phyloP scores from a whole-genome alignment of 2,113 vertebrate genomes.

The Panthera leo region DNA sequence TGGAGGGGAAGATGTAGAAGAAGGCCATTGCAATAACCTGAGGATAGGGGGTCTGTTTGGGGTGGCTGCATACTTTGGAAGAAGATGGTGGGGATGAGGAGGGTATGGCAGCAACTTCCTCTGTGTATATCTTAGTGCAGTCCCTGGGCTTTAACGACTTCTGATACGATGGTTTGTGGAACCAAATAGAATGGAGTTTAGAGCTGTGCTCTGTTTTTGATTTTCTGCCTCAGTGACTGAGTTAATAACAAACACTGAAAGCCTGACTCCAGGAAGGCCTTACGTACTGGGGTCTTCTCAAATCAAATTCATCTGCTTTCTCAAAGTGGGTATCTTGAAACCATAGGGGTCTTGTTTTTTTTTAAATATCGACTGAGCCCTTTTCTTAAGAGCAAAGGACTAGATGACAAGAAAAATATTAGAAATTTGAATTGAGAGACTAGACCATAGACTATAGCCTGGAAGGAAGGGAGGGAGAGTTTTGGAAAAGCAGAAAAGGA shows the following conservation, averaged over 20 bases:
- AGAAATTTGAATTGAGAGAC: neutral
- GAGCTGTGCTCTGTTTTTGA: neutral
- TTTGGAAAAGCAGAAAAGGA: neutral
- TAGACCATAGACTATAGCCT: neutral
- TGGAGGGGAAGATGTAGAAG: neutral
- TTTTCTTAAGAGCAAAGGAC: neutral
- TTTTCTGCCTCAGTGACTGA: conserved; percentile 3
- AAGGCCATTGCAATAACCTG: neutral
- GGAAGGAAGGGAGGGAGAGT: neutral
- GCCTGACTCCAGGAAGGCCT: neutral
- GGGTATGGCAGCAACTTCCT: neutral
- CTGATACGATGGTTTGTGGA: neutral
- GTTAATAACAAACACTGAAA: neutral
- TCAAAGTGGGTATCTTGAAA: neutral
- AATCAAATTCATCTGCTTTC: neutral
- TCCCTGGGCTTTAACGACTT: neutral
- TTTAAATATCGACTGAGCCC: neutral
- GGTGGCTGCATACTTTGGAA: neutral
- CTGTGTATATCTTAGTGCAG: neutral
- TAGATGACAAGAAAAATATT: neutral
- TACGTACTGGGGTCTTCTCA: neutral
- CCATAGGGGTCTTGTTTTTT: neutral
- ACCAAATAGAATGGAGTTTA: neutral
- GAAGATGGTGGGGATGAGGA: neutral
- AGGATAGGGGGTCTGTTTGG: neutral